phyloP scores from a whole-genome alignment of 2,113 vertebrate species.

The Channa maculata region DNA sequence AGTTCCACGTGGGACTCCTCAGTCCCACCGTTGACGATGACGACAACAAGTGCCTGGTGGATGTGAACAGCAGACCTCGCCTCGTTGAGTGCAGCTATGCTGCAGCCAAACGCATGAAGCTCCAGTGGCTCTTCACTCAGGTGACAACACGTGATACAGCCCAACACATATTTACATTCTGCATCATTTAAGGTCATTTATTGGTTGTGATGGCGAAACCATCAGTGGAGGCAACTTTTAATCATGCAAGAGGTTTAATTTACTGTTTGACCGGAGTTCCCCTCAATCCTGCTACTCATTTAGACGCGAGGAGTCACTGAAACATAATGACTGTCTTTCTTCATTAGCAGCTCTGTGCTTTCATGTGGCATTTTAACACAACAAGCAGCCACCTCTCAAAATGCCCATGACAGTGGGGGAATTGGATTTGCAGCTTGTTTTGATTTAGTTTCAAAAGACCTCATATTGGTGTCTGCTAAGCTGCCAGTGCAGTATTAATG shows the following conservation, averaged over 20 bases:
- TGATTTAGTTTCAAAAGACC: conserved; percentile 29
- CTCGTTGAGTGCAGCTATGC: conserved; percentile 98
- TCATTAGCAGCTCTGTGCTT: conserved; percentile 35
- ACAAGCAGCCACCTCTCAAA: conserved; percentile 25
- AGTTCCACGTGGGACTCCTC: conserved; percentile 92
- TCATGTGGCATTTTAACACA: conserved; percentile 39
- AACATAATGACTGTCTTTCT: conserved; percentile 49
- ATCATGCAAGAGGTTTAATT: conserved; percentile 30
- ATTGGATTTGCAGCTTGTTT: conserved; percentile 44
- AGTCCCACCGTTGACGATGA: conserved; percentile 96
- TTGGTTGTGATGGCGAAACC: neutral
- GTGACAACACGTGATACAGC: conserved; percentile 70
- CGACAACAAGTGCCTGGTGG: conserved; percentile 99
- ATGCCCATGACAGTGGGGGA: conserved; percentile 22
- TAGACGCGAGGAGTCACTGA: conserved; percentile 33
- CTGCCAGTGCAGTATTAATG: conserved; percentile 30
- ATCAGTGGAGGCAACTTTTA: conserved; percentile 11
- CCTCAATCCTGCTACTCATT: conserved; percentile 33
- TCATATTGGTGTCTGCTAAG: conserved; percentile 21
- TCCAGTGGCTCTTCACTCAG: conserved; percentile 98
- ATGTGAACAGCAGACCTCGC: conserved; percentile 92
- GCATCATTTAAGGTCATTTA: conserved; percentile 2
- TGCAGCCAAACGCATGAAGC: conserved; percentile 96
- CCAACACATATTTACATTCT: neutral
- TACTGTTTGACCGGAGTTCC: conserved; percentile 16